A percentile compares a stretch with the other conserved stretches of the same genome.
phyloP scores from a whole-genome alignment of 2,797 vertebrate species.

The Spatula versicolor region DNA sequence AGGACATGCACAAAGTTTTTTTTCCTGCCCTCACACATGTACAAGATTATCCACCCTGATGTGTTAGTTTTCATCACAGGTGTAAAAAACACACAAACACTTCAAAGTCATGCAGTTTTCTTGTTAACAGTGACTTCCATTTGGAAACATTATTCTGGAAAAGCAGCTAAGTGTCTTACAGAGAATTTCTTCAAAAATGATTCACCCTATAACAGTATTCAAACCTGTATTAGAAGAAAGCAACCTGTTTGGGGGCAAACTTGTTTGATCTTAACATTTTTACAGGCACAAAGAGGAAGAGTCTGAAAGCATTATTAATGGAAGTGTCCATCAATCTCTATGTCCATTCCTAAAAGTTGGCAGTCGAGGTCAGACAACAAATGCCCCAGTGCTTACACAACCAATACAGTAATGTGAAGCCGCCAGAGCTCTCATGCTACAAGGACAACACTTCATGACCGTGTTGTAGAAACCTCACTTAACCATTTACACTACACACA shows the following conservation, averaged over 20 bases:
- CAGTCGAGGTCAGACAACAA: not conserved
- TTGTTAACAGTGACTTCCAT: not conserved
- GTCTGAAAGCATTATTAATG: not conserved
- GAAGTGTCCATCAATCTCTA: not conserved
- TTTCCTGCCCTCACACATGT: not conserved
- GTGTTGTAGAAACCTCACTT: not conserved
- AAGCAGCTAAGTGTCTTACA: not conserved
- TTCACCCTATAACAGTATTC: not conserved
- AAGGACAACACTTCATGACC: not conserved
- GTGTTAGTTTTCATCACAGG: not conserved
- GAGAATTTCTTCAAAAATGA: not conserved
- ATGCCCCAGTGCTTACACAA: not conserved
- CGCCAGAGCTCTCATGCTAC: fast-evolving
- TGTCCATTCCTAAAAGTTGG: fast-evolving
- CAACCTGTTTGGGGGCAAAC: not conserved
- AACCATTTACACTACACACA: fast-evolving
- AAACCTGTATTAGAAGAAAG: not conserved
- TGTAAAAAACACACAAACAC: not conserved
- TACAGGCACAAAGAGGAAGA: not conserved
- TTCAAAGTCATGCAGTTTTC: not conserved
- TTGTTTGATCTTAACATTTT: not conserved
- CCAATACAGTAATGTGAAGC: fast-evolving
- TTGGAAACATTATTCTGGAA: not conserved
- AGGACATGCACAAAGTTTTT: not conserved
- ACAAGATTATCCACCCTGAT: not conserved